Percentiles rank a stretch among this genome's conserved stretches.
These are phyloP conservation scores for Cuniculus paca DNA, from an alignment of 2,797 vertebrate genomes.

Conservation along the genomic window DNA sequence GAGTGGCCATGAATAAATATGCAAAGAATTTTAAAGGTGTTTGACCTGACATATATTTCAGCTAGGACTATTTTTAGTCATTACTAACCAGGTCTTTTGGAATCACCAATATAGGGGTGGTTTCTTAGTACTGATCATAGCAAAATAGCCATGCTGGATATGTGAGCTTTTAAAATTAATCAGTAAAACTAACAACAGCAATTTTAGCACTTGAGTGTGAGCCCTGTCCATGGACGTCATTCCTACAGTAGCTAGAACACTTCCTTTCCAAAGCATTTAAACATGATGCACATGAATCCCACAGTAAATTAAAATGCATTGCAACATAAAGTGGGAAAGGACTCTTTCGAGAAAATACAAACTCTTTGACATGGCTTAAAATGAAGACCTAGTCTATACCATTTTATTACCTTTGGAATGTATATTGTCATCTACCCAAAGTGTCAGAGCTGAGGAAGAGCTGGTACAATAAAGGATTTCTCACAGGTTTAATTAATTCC, in stretches of 20 bases:
- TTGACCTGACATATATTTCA: not conserved
- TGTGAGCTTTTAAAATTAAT: not conserved
- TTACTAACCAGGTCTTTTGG: not conserved
- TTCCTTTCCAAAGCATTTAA: constrained; percentile 12
- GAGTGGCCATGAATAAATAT: not conserved
- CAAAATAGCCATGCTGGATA: not conserved
- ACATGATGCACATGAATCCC: not conserved
- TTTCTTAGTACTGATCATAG: not conserved
- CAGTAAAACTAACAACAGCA: not conserved
- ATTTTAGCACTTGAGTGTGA: not conserved
- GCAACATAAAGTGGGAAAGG: not conserved
- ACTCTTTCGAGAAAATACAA: too few species aligned
- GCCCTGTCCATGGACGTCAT: not conserved
- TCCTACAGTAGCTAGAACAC: not conserved
- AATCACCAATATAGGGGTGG: not conserved
- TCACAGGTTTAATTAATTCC: not conserved
- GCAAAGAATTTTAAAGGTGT: not conserved
- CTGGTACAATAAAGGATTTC: not conserved
- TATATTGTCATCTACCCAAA: not conserved
- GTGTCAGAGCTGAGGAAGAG: not conserved
- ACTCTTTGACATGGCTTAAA: too few species aligned
- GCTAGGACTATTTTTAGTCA: not conserved
- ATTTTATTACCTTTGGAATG: constrained; percentile 21
- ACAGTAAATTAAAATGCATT: constrained; percentile 6
- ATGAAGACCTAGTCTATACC: too few species aligned